phyloP scores from a whole-genome alignment of 2,888 invertebrate genomes.

The Rhorus exstirpatorius region DNA sequence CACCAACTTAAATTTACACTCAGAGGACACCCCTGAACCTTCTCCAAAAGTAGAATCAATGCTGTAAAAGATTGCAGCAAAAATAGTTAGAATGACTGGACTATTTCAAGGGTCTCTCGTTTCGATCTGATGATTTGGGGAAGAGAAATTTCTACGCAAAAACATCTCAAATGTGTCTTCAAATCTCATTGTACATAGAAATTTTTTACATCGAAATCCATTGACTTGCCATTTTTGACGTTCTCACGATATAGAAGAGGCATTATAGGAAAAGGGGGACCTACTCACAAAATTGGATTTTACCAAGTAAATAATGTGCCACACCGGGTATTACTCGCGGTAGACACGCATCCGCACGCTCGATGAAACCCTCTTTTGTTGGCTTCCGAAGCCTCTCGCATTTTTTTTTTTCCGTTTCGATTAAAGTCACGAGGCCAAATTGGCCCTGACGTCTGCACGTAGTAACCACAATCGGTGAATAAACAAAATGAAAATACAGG shows the following conservation, averaged over 20 bases:
- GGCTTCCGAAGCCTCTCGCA: conserved; percentile 69
- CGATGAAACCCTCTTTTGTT: conserved; percentile 49
- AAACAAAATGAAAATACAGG: no score
- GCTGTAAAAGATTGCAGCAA: no score
- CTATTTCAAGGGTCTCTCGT: no score
- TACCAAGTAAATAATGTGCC: conserved; percentile 48
- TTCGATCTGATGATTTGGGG: no score
- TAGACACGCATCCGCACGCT: conserved; percentile 40
- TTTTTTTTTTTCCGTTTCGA: conserved; percentile 39
- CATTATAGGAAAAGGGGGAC: not conserved
- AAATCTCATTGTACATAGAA: no score
- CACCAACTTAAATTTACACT: no score
- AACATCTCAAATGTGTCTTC: no score
- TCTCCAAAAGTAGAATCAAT: no score
- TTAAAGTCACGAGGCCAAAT: conserved; percentile 65
- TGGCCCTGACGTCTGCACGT: conserved; percentile 11
- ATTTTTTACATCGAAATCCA: no score
- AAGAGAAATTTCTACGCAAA: no score
- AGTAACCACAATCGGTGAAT: not conserved
- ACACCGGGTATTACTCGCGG: conserved; percentile 12
- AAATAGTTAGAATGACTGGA: no score
- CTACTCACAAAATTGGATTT: conserved; percentile 65
- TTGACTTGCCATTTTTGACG: not conserved
- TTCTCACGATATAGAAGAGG: conserved; percentile 11
- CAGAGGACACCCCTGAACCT: no score